phyloP scores from a whole-genome alignment of 2,113 vertebrate genomes.

The Daphoenositta chrysoptera region DNA sequence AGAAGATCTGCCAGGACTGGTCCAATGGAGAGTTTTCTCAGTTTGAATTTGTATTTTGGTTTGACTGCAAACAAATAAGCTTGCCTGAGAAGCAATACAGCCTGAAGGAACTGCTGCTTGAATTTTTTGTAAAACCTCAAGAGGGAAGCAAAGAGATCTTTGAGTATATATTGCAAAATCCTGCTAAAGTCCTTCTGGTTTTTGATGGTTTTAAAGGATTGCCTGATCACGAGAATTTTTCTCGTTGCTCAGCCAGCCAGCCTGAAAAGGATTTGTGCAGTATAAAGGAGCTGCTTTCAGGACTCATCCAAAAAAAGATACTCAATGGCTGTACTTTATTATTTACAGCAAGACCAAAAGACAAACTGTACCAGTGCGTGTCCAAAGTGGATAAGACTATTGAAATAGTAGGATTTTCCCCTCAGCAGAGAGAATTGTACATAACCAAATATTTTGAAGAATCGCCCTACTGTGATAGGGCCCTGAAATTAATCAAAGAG shows the following conservation, averaged over 20 bases:
- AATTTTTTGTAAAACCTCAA: conserved; percentile 54
- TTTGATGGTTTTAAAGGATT: conserved; percentile 90
- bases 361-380: conserved; percentile 75
- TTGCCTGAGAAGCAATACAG: conserved; percentile 52
- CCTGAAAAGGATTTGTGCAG: conserved; percentile 47
- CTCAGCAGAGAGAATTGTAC: conserved; percentile 73
- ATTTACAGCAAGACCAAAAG: conserved; percentile 79
- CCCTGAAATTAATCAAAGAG: conserved; percentile 61
- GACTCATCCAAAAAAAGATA: conserved; percentile 83
- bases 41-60: conserved; percentile 85
- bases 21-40: conserved; percentile 75
- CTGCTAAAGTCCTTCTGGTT: conserved; percentile 82
- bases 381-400: conserved; percentile 79
- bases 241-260: conserved; percentile 42
- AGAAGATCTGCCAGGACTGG: conserved; percentile 85
- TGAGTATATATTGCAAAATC: conserved; percentile 71
- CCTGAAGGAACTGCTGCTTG: conserved; percentile 80
- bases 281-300: conserved; percentile 76
- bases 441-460: conserved; percentile 75
- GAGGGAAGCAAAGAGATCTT: conserved; percentile 68
- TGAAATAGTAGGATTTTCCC: conserved; percentile 82
- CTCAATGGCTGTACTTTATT: conserved; percentile 85
- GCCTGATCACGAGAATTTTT: conserved; percentile 71
- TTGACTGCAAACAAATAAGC: conserved; percentile 77
- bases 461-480: not conserved